Evolutionary conservation across 2,888 invertebrate genomes (phyloP), one percentile per base, ranked within the genome.

Genomic region (Pseudoips prasinana): DNA sequence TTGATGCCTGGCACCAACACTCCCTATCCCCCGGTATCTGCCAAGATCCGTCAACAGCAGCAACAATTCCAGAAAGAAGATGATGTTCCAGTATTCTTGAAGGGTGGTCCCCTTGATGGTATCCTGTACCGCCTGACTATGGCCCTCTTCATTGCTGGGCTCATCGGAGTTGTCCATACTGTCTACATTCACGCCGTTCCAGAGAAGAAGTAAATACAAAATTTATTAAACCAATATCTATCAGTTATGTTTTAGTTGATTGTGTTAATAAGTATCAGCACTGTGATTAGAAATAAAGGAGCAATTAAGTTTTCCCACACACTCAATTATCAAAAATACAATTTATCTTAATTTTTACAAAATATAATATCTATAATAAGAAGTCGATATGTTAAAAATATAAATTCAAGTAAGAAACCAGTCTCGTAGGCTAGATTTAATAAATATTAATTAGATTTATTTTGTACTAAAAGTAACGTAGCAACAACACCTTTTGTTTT

Each of bases 21-120:
- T 20, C 79, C 84, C 1, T 89, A 76, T 55, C 51, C 80, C 2
- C 74, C 78, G 1, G 59, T 89, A 1, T 49, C 72, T 1, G 83
- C 86, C 29, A 58, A 58, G 22, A 66, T 89, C 42, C 79, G 70
- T 38, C 70, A 74, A 44, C 55, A 59, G 9, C 87, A 87, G 46
- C 67, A 74, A 37, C 62, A 62, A 4, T 89, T 89, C 77, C 87
- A 86, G 80, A 80, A 82, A 73, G 89, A 91, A 3, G 89, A 92
- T 75, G 91, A 90, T 42, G 57, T 86, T 2, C 91, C 91, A 0
- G 85, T 92, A 1, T 90, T 90, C 77, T 67, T 92, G 56, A 92
- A 92, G 64, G 90, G 88, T 14, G 92, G 92, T 27, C 72, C 90
- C 1, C 33, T 73, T 4, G 92, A 92, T 46, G 80, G 56, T 40